Percentiles rank a stretch among this genome's conserved stretches.
phyloP scores from a whole-genome alignment of 2,888 invertebrate genomes.

The Gymnosoma rotundatum region DNA sequence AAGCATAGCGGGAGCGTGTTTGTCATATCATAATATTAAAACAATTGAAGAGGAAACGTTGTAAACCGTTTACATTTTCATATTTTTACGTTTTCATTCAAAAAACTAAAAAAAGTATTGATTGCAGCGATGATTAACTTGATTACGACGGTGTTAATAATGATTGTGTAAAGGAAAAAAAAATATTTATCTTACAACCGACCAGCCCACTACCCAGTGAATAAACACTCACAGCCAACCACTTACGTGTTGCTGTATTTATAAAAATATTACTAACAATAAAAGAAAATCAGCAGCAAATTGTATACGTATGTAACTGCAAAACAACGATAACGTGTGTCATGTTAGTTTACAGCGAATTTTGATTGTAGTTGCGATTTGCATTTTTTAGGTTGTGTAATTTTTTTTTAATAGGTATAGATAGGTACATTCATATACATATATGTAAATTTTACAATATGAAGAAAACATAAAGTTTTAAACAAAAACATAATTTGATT shows the following conservation, averaged over 20 bases:
- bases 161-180: slow-evolving; percentile 60
- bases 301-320: slow-evolving; percentile 14
- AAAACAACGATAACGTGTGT: slow-evolving; percentile 39
- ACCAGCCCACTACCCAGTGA: background rate
- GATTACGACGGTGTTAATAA: slow-evolving; percentile 48
- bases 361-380: slow-evolving; percentile 46
- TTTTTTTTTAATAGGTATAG: no score
- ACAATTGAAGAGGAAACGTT: background rate
- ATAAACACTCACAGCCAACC: background rate
- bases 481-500: background rate
- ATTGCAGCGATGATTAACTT: slow-evolving; percentile 44
- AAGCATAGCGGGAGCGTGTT: slow-evolving; percentile 5
- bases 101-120: slow-evolving; percentile 41
- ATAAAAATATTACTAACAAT: slow-evolving; percentile 66
- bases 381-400: slow-evolving; percentile 54
- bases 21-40: background rate
- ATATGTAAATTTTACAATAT: slow-evolving; percentile 1
- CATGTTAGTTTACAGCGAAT: slow-evolving; percentile 50
- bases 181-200: slow-evolving; percentile 20
- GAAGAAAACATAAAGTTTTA: slow-evolving; percentile 15
- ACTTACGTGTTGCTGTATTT: slow-evolving; percentile 66
- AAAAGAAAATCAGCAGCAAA: slow-evolving; percentile 21
- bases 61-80: slow-evolving; percentile 11
- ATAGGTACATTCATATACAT: no score
- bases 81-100: slow-evolving; percentile 65